Base-by-base conservation (phyloP, 2,113 vertebrate species). In the Corydoras sp. region DNA sequence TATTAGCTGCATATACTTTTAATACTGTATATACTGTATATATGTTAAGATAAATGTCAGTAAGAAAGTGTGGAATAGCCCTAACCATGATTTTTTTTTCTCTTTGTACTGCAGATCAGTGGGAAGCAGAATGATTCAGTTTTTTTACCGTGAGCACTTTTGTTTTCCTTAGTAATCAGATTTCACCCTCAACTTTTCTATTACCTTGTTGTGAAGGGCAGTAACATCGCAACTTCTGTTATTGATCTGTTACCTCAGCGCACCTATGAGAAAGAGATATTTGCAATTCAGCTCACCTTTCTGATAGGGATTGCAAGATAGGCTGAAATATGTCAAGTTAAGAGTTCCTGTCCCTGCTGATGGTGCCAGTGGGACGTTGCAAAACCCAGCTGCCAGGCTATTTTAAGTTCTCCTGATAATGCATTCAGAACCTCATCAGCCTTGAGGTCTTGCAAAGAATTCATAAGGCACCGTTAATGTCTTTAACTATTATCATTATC, bases 381-480 rank as follows among this genome's bases (percentile, higher is more conserved):
- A 62, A 73, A 75, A 72, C 77, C 63, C 69, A 13, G 58, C 62
- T 69, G 71, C 60, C 56, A 53, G 60, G 58, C 81, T 88, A 87
- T 88, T 88, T 86, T 87, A 85, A 85, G 83, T 77, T 32, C 0
- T 62, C 66, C 15, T 15, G 80, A 83, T 84, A 85, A 84, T 53
- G 7, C 80, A 81, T 81, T 79, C 31, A 3, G 69, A 75, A 74
- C 74, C 81, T 76, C 79, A 64, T 81, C 69, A 77, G 78, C 79
- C 69, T 63, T 65, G 79, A 76, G 75, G 81, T 81, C 83, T 78
- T 76, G 70, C 73, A 73, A 77, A 82, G 81, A 84, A 83, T 88
- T 83, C 79, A 82, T 79, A 80, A 84, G 80, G 77, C 80, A 66
- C 50, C 3, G 51, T 75, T 76, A 70, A 53, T 43, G 58, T 71